A percentile compares a stretch with the other conserved stretches of the same genome.
Conservation (phyloP, 1,140 invertebrate genomes). For the Lithobius niger region DNA sequence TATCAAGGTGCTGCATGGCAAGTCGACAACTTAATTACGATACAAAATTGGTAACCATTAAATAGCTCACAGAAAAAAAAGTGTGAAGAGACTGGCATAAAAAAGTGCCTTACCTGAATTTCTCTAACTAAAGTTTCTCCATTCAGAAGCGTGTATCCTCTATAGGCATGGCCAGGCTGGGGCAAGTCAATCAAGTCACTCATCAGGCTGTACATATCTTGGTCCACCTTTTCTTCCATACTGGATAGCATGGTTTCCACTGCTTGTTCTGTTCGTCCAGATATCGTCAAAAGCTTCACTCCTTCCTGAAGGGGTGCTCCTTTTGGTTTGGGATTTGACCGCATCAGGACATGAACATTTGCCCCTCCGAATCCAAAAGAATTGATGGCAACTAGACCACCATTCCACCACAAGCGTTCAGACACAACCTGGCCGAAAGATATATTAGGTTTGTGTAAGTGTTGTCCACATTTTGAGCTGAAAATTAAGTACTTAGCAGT, state of each 20-base stretch:
- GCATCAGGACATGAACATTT: constrained; percentile 80
- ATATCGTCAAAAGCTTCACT: constrained; percentile 51
- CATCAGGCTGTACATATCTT: constrained; percentile 60
- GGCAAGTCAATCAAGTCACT: constrained; percentile 55
- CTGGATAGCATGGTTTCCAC: constrained; percentile 49
- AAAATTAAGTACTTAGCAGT: too few species aligned
- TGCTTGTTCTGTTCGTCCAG: constrained; percentile 71
- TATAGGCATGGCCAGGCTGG: constrained; percentile 51
- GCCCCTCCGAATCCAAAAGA: constrained; percentile 97
- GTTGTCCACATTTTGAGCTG: too few species aligned
- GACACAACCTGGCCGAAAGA: constrained; percentile 67
- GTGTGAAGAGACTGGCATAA: background rate
- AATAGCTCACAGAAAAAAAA: background rate
- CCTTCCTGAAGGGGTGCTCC: constrained; percentile 24
- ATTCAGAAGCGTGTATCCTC: constrained; percentile 61
- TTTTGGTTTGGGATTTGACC: constrained; percentile 59
- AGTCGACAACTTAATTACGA: too few species aligned
- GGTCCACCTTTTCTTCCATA: constrained; percentile 40
- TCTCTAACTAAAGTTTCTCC: constrained; percentile 31
- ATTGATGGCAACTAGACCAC: constrained; percentile 74
- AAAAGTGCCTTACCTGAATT: constrained; percentile 21
- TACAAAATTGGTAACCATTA: too few species aligned
- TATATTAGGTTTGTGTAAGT: too few species aligned
- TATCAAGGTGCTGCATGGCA: too few species aligned
- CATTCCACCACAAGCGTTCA: constrained; percentile 61